Conservation (phyloP, 2,113 vertebrate species). For the Pelobates fuscus region DNA sequence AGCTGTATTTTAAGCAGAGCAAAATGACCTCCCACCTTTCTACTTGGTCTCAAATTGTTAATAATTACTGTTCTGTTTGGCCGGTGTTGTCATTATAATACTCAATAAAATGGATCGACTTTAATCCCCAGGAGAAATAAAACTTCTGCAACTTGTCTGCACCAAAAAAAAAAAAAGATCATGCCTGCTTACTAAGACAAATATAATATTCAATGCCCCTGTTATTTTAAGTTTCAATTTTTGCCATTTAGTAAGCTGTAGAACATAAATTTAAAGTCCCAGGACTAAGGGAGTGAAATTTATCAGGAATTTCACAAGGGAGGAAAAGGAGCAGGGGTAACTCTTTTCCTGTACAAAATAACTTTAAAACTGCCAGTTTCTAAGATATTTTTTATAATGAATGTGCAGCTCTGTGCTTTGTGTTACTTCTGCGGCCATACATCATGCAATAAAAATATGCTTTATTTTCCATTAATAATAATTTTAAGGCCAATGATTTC, state of each 20-base stretch:
- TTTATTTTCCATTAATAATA: constrained; percentile 49
- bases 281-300: constrained; percentile 37
- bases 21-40: constrained; percentile 60
- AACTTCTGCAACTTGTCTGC: constrained; percentile 59
- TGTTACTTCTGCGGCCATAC: constrained; percentile 26
- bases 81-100: constrained; percentile 63
- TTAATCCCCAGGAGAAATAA: constrained; percentile 62
- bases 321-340: constrained; percentile 48
- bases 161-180: constrained; percentile 59
- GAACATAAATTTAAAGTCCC: constrained; percentile 44
- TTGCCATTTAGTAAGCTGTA: constrained; percentile 37
- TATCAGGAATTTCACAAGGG: constrained; percentile 38
- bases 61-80: constrained; percentile 70
- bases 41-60: constrained; percentile 65
- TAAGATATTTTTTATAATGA: constrained; percentile 43
- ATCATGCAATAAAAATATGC: constrained; percentile 39
- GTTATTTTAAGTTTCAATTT: constrained; percentile 46
- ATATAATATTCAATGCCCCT: constrained; percentile 65
- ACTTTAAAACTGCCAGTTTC: constrained; percentile 12
- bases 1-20: constrained; percentile 70
- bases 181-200: constrained; percentile 74
- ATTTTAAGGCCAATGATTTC: constrained; percentile 18
- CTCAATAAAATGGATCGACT: constrained; percentile 76
- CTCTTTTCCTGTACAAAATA: constrained; percentile 31
- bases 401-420: constrained; percentile 41